These are phyloP conservation scores for Junonia oenone DNA, from an alignment of 2,888 invertebrate species.

Conservation along the genomic window DNA sequence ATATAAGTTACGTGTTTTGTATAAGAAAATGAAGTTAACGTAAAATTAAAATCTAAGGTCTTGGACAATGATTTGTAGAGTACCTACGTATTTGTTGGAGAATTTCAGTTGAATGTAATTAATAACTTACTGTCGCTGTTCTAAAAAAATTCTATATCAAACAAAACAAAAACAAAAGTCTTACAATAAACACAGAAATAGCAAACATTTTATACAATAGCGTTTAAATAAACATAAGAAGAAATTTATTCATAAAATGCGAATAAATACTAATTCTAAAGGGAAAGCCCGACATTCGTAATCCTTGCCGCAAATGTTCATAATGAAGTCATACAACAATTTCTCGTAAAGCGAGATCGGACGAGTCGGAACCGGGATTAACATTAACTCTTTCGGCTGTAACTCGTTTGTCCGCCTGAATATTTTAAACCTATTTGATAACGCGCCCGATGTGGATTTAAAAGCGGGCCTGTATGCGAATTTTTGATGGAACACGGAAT, in stretches of 20 bases:
- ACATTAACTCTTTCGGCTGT: slow-evolving; percentile 27
- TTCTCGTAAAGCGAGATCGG: slow-evolving; percentile 7
- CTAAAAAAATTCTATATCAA: no score
- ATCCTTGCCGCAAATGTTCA: slow-evolving; percentile 3
- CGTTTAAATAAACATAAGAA: neutral
- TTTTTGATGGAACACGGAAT: slow-evolving; percentile 19
- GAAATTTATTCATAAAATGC: neutral
- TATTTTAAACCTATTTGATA: slow-evolving; percentile 41
- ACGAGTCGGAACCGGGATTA: slow-evolving; percentile 8
- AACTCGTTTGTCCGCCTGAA: slow-evolving; percentile 22
- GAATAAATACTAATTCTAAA: neutral
- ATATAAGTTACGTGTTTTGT: no score
- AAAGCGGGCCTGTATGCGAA: slow-evolving; percentile 10
- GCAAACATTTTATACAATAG: no score
- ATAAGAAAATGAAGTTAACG: no score
- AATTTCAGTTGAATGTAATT: no score
- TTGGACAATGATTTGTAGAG: no score
- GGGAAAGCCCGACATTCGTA: neutral
- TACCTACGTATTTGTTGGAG: no score
- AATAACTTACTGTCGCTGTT: no score
- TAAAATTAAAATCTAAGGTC: no score
- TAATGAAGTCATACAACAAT: slow-evolving; percentile 16
- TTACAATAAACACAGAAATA: no score
- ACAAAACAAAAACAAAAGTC: no score
- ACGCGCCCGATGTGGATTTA: slow-evolving; percentile 28